These are phyloP conservation scores for Zaprionus obscuricornis DNA, from an alignment of 2,888 invertebrate species.

Conservation along the genomic window DNA sequence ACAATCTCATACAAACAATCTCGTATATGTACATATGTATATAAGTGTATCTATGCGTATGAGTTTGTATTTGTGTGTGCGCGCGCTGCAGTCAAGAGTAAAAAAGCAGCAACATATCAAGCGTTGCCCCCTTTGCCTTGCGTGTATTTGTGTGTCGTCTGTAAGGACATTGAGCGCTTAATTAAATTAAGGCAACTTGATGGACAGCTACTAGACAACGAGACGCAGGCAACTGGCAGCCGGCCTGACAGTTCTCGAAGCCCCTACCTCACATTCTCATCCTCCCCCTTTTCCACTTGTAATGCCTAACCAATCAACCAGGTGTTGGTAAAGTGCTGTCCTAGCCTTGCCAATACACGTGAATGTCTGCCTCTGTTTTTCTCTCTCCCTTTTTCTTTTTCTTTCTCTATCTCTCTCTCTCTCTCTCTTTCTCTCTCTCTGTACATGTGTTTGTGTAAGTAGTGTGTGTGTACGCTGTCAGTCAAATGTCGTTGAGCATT, in stretches of 20 bases:
- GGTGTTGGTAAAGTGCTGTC: slow-evolving; percentile 63
- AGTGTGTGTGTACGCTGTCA: slow-evolving; percentile 52
- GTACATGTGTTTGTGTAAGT: slow-evolving; percentile 13
- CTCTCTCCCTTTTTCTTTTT: slow-evolving; percentile 6
- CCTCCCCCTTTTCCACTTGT: not conserved
- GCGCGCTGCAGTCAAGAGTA: slow-evolving; percentile 71
- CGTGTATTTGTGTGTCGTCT: slow-evolving; percentile 37
- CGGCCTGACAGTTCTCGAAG: slow-evolving; percentile 26
- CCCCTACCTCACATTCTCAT: not conserved
- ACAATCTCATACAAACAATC: no score
- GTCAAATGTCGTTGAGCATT: slow-evolving; percentile 60
- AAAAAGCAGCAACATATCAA: slow-evolving; percentile 74
- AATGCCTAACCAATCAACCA: slow-evolving; percentile 50
- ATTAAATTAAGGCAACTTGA: slow-evolving; percentile 74
- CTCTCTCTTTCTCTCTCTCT: slow-evolving; percentile 7
- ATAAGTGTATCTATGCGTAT: not conserved
- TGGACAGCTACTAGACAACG: slow-evolving; percentile 76
- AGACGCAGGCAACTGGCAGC: slow-evolving; percentile 37
- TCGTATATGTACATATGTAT: slow-evolving; percentile 1
- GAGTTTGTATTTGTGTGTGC: slow-evolving; percentile 22
- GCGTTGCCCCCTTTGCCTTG: slow-evolving; percentile 49
- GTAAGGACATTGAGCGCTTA: slow-evolving; percentile 77
- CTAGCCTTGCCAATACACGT: slow-evolving; percentile 33
- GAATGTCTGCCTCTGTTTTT: not conserved
- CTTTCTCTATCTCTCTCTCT: slow-evolving; percentile 6